phyloP scores from a whole-genome alignment of 37 sponge, comb jelly and placozoan species.

The Diacarnus erythraeanus region DNA sequence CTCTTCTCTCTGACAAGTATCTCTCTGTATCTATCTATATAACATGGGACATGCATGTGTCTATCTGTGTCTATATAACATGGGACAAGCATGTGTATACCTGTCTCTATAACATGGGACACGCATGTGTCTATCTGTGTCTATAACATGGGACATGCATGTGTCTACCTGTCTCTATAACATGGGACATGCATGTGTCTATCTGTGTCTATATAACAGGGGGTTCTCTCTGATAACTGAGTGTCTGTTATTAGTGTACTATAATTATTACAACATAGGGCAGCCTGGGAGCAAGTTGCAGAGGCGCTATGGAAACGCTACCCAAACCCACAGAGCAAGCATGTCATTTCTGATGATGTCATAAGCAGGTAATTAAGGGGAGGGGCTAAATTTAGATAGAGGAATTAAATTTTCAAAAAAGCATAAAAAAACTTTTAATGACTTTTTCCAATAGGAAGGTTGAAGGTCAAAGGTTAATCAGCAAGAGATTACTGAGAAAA shows the following conservation, averaged over 20 bases:
- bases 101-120: background rate
- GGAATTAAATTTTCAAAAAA: too few relatives aligned
- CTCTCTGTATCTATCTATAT: too few relatives aligned
- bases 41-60: background rate
- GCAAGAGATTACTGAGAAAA: conserved; percentile 65
- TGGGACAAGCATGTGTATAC: background rate
- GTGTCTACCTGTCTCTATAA: background rate
- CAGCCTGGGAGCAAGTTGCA: conserved; percentile 66
- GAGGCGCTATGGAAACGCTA: conserved; percentile 77
- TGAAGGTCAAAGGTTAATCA: conserved; percentile 31
- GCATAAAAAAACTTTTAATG: background rate
- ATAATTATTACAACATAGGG: too few relatives aligned
- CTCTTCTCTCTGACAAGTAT: too few relatives aligned
- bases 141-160: background rate
- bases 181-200: background rate
- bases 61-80: background rate
- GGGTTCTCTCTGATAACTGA: background rate
- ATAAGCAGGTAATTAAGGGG: conserved; percentile 48
- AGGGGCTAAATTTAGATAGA: background rate
- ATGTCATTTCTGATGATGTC: conserved; percentile 84
- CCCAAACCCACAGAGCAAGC: conserved; percentile 88
- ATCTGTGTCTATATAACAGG: background rate
- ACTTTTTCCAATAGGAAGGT: conserved; percentile 1
- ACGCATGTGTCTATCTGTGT: background rate
- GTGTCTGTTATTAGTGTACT: background rate